Conservation (phyloP, 2,797 vertebrate genomes). For the Phrynocephalus guinanensis region DNA sequence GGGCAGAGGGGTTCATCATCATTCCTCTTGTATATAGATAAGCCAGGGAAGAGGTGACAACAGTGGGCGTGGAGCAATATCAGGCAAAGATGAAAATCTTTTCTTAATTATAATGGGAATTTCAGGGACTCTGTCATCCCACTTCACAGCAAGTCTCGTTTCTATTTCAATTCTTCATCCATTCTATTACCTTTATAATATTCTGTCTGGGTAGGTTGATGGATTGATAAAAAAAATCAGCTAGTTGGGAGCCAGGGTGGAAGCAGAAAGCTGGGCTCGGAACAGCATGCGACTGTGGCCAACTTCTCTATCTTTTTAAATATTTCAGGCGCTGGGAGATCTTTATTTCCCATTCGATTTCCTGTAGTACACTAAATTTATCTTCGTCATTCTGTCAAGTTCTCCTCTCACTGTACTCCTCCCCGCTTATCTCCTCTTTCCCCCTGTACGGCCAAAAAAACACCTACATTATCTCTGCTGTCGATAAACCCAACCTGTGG, state of each 20-base stretch:
- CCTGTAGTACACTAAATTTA: slow-evolving; percentile 78
- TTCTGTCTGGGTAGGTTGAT: slow-evolving; percentile 63
- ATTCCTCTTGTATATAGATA: background rate
- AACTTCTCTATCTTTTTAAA: slow-evolving; percentile 76
- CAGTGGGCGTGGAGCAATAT: slow-evolving; percentile 34
- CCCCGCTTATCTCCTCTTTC: slow-evolving; percentile 74
- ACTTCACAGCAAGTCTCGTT: slow-evolving; percentile 70
- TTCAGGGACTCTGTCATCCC: slow-evolving; percentile 66
- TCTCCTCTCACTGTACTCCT: slow-evolving; percentile 50
- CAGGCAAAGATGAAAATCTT: slow-evolving; percentile 34
- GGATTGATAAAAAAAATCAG: slow-evolving; percentile 68
- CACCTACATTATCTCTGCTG: slow-evolving; percentile 70
- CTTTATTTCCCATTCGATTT: slow-evolving; percentile 82
- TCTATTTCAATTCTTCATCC: slow-evolving; percentile 76
- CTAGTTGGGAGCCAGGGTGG: slow-evolving; percentile 20
- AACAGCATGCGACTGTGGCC: background rate
- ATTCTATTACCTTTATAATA: slow-evolving; percentile 75
- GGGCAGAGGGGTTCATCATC: background rate
- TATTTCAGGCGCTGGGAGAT: slow-evolving; percentile 78
- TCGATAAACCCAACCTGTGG: slow-evolving; percentile 53
- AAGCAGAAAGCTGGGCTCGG: background rate
- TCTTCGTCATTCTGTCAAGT: slow-evolving; percentile 77
- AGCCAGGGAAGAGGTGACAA: background rate
- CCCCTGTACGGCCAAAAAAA: slow-evolving; percentile 53
- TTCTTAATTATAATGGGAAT: slow-evolving; percentile 72